Base-by-base conservation (phyloP, 1,140 invertebrate genomes). In the Galleria mellonella region DNA sequence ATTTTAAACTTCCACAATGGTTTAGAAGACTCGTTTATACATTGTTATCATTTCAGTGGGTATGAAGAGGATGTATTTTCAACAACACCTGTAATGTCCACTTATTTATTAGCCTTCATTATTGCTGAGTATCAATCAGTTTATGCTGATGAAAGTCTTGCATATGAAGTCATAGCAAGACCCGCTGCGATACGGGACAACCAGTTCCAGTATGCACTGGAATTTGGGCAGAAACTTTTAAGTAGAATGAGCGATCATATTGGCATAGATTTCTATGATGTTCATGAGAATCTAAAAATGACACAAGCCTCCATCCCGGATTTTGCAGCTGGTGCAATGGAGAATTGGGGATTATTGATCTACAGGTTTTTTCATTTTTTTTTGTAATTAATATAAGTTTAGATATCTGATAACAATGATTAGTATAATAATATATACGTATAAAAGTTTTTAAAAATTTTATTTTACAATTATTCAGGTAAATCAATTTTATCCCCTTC, bases 81-180 rank as follows among this genome's bases (percentile, higher is more conserved):
- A 0, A 88, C 85, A 40, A 93, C 92, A 1, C 91, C 94, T 0
- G 78, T 84, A 2, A 98, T 98, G 95, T 95, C 95, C 0, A 96
- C 95, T 0, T 98, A 98, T 53, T 72, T 97, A 2, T 82, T 97
- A 8, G 96, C 96, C 1, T 91, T 97, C 57, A 88, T 95, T 2
- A 89, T 97, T 1, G 93, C 92, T 13, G 92, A 97, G 51, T 96
- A 96, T 30, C 45, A 52, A 0, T 68, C 55, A n/a, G 54, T 87
- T n/a, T 47, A 47, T 4, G 17, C 6, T 9, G 55, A 62, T 8
- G 32, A 11, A 0, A 83, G 83, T 11, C 15, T 72, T 0, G 85
- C 87, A 0, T 89, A 92, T 14, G 77, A 82, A 43, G 91, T 98
- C 1, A 93, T 94, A 72, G 91, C 93, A 1, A 89, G 92, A 32